Evolutionary conservation across 2,888 invertebrate species (phyloP).

Genomic region (Xanthorhoe spadicearia): DNA sequence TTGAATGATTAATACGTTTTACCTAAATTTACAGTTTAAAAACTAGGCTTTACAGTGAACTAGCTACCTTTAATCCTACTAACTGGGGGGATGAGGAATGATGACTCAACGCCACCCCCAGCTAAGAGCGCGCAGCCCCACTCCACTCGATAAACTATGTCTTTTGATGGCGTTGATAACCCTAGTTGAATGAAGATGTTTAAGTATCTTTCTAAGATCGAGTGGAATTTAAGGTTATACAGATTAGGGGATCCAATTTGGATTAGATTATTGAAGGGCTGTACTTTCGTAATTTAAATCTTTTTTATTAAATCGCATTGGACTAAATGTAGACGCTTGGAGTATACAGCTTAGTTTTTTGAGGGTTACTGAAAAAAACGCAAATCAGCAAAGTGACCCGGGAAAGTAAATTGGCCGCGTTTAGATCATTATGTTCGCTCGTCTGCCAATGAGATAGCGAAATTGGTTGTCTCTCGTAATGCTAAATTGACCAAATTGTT

Average conservation of each 20-base stretch:
- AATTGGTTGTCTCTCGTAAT: no score
- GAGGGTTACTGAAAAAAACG: no score
- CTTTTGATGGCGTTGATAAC: slow-evolving; percentile 26
- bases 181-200: slow-evolving; percentile 19
- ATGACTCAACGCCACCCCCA: slow-evolving; percentile 39
- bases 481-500: no score
- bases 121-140: slow-evolving; percentile 24
- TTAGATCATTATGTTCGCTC: no score
- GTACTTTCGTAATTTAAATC: background rate
- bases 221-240: background rate
- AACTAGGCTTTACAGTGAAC: background rate
- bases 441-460: no score
- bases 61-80: slow-evolving; percentile 13
- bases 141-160: slow-evolving; percentile 32
- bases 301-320: no score
- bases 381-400: no score
- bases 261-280: background rate
- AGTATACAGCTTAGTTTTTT: no score
- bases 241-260: background rate
- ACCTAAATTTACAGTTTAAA: no score
- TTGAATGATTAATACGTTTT: no score
- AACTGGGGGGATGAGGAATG: slow-evolving; percentile 24
- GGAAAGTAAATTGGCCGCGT: no score
- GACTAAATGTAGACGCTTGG: no score
- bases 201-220: slow-evolving; percentile 11